Conservation (phyloP, 2,113 vertebrate genomes). For the Aptenodytes forsteri region DNA sequence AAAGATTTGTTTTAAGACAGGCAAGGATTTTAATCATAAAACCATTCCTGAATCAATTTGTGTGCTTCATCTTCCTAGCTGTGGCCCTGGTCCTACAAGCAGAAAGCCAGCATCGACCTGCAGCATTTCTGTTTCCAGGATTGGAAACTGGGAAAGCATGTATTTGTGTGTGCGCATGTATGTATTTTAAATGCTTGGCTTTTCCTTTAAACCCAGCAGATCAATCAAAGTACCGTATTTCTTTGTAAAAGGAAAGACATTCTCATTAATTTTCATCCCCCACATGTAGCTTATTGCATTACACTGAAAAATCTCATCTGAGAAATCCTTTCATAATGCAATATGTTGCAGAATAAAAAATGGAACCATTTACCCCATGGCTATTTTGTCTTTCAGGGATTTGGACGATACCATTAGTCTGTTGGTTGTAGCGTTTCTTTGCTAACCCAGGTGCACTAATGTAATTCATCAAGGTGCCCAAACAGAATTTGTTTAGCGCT, state of each 20-base stretch:
- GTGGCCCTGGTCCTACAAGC: not conserved
- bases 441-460: not conserved
- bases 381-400: not conserved
- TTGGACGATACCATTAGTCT: not conserved
- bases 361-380: not conserved
- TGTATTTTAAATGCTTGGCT: not conserved
- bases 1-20: not conserved
- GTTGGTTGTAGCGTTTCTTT: not conserved
- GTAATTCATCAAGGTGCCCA: not conserved
- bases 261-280: constrained; percentile 23
- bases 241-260: not conserved
- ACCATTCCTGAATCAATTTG: not conserved
- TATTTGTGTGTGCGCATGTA: not conserved
- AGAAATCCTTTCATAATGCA: constrained; percentile 9
- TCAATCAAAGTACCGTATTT: not conserved
- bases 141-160: not conserved
- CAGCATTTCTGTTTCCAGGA: not conserved
- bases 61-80: not conserved
- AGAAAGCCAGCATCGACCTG: not conserved
- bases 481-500: not conserved
- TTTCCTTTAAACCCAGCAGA: not conserved
- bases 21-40: not conserved
- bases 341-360: not conserved
- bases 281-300: not conserved
- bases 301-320: constrained; percentile 1